Conservation (phyloP, 2,888 invertebrate species). For the Anthrax anthrax region DNA sequence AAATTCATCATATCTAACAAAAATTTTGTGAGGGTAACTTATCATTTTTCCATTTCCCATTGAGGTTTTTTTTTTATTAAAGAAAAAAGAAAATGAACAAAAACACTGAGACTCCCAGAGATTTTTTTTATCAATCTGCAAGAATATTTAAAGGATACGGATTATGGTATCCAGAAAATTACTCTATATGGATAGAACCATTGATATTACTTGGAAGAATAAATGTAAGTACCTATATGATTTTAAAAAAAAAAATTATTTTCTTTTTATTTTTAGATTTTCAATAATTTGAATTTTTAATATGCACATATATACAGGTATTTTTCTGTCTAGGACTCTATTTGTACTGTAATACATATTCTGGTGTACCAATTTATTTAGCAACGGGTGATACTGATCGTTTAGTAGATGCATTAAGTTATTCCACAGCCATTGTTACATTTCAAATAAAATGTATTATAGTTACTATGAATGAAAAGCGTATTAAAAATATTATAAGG, state of each 20-base stretch:
- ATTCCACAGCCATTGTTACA: slow-evolving; percentile 1
- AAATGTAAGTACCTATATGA: neutral
- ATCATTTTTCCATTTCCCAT: too few relatives aligned
- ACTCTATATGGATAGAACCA: neutral
- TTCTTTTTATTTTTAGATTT: neutral
- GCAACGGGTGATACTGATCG: neutral
- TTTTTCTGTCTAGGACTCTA: neutral
- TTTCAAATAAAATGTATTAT: slow-evolving; percentile 1
- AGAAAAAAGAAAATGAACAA: too few relatives aligned
- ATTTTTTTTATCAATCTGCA: slow-evolving; percentile 1
- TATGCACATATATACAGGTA: too few relatives aligned
- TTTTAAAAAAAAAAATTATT: neutral
- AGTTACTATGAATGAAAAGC: neutral
- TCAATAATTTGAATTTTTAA: neutral
- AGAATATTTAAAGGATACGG: neutral
- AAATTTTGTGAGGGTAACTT: too few relatives aligned
- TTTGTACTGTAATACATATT: neutral
- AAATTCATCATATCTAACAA: too few relatives aligned
- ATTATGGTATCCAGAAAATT: neutral
- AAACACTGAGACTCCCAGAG: neutral
- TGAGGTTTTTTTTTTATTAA: too few relatives aligned
- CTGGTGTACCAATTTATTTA: neutral
- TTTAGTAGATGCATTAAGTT: neutral
- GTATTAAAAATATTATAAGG: neutral
- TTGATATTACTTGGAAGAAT: neutral